Base-by-base conservation (phyloP, 1,140 invertebrate species). In the Heliconius nattereri region DNA sequence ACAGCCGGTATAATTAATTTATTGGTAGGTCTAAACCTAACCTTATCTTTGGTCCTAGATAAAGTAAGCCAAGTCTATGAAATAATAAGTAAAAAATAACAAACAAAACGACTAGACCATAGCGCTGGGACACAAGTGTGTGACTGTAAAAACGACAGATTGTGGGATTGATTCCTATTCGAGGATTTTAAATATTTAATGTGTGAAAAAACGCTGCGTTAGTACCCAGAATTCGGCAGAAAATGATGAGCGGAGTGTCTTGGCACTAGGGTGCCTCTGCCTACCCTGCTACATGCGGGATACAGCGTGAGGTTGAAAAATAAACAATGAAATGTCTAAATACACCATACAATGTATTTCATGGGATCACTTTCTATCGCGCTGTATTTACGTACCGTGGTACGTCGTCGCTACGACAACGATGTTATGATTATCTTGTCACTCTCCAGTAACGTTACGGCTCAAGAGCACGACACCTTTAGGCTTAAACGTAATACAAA, bases 1-100 rank as follows among this genome's bases (percentile, higher is more conserved):
- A 83, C 84, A 82, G 71, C 75, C 79, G 49, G 19, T 71, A 81
- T 88, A 90, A 89, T 89, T 90, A 89, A 90, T 90, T 89, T 87
- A 88, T 85, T 83, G 80, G 80, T 66, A 66, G 49, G 45, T 80
- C 70, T 54, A 71, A 37, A n/a, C 70, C 82, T 84, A 84, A 80
- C 71, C 26, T 74, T 73, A 45, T 54, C 26, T 66, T 66, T 66
- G 29, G 29, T 32, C 29, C 29, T 29, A 29, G 11, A 66, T 26
- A 20, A 52, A 20, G 49, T 52, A 5, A 11, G 16, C 16, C 49
- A 9, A 57, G 54, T 23, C 1, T n/a, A 23, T 57, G 3, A 57
- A 2, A 57, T 23, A 23, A 57, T 9, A 5, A 23, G 1, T 23
- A 23, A 57, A 57, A 57, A 57, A n/a, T n/a, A 11, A 57, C 8